These are phyloP conservation scores for Osmoderma eremita DNA, from an alignment of 2,888 invertebrate genomes.

Conservation along the genomic window DNA sequence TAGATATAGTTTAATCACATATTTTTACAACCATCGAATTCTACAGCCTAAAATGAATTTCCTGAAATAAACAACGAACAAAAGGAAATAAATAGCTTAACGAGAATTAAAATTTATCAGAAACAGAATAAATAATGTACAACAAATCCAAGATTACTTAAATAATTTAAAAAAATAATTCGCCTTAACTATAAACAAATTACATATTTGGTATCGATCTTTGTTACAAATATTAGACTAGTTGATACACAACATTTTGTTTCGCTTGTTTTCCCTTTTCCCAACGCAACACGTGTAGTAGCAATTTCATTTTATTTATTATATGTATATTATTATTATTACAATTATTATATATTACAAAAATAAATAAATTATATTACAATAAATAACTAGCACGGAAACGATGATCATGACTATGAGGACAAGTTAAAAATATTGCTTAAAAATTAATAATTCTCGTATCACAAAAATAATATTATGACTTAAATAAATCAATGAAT, in stretches of 20 bases:
- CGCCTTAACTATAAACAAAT: conserved; percentile 16
- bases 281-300: conserved; percentile 16
- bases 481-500: conserved; percentile 35
- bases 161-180: conserved; percentile 14
- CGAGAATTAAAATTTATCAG: conserved; percentile 6
- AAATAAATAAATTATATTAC: conserved; percentile 39
- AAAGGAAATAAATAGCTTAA: conserved; percentile 6
- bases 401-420: conserved; percentile 6
- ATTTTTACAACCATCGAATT: conserved; percentile 1
- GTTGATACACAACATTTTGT: conserved; percentile 33
- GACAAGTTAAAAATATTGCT: conserved; percentile 28
- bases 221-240: conserved; percentile 38
- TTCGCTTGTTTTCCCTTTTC: conserved; percentile 1
- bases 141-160: conserved; percentile 3
- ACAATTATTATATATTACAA: conserved; percentile 28
- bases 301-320: conserved; percentile 27
- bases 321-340: conserved; percentile 9
- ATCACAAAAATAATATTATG: conserved; percentile 35
- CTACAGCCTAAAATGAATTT: conserved; percentile 25
- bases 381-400: conserved; percentile 33
- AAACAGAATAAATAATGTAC: conserved; percentile 10
- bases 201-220: conserved; percentile 29
- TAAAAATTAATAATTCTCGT: conserved; percentile 35
- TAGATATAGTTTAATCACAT: too few species aligned
- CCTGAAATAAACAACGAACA: background rate